phyloP scores from a whole-genome alignment of 2,797 vertebrate species.

The Eptatretus atami region DNA sequence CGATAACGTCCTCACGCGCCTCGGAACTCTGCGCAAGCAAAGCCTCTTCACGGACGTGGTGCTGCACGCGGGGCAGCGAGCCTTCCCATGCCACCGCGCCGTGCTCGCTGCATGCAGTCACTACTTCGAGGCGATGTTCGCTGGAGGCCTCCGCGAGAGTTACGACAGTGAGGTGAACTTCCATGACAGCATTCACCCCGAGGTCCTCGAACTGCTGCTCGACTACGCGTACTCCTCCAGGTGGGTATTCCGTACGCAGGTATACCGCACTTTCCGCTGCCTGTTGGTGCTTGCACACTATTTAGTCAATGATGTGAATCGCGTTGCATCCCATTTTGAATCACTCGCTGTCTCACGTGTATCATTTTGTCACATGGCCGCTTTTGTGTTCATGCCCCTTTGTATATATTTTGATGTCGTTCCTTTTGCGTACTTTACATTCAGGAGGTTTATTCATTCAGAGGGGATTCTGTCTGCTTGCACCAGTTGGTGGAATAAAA shows the following conservation, averaged over 20 bases:
- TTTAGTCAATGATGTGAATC: too few species aligned
- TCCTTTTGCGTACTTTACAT: too few species aligned
- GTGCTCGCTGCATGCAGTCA: slow-evolving; percentile 66
- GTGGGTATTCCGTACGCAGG: neutral
- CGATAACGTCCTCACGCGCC: slow-evolving; percentile 75
- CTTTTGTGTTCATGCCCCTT: too few species aligned
- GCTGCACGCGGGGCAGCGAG: slow-evolving; percentile 58
- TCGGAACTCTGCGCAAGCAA: slow-evolving; percentile 65
- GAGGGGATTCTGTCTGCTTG: too few species aligned
- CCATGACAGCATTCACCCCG: slow-evolving; percentile 55
- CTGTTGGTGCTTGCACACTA: neutral
- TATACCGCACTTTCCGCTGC: neutral
- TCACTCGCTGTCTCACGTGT: too few species aligned
- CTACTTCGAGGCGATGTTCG: slow-evolving; percentile 90
- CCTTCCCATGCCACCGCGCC: slow-evolving; percentile 60
- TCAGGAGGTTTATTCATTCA: too few species aligned
- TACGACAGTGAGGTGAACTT: slow-evolving; percentile 50
- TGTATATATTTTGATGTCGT: too few species aligned
- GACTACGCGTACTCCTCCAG: slow-evolving; percentile 75
- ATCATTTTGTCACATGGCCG: too few species aligned
- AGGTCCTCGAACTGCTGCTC: slow-evolving; percentile 59
- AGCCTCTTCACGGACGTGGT: slow-evolving; percentile 79
- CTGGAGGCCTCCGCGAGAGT: slow-evolving; percentile 55
- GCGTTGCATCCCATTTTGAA: too few species aligned
- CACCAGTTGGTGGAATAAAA: too few species aligned